A percentile compares a stretch with the other conserved stretches of the same genome.
phyloP scores from a whole-genome alignment of 2,113 vertebrate genomes.

The Corythoichthys haematopterus region DNA sequence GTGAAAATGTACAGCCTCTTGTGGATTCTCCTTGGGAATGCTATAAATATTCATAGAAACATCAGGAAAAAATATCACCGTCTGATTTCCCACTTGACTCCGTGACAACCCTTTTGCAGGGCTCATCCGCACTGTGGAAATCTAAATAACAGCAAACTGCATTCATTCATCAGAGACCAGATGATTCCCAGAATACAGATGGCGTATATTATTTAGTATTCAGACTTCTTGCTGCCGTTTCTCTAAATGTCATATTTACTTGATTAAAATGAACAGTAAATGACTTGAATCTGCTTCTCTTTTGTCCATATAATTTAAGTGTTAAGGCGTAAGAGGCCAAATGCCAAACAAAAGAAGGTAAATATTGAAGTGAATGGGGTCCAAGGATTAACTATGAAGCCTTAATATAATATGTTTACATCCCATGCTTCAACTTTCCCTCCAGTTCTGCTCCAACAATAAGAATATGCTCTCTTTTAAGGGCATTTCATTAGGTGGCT shows the following conservation, averaged over 20 bases:
- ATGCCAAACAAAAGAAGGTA: constrained; percentile 26
- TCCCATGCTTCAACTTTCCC: constrained; percentile 53
- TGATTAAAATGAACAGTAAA: constrained; percentile 2
- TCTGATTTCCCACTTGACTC: constrained; percentile 26
- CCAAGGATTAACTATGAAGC: neutral
- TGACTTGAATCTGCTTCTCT: constrained; percentile 12
- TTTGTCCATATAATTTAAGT: constrained; percentile 18
- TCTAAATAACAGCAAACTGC: neutral
- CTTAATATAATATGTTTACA: constrained; percentile 26
- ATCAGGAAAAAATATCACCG: constrained; percentile 9
- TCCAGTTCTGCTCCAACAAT: constrained; percentile 64
- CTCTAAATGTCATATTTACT: constrained; percentile 2
- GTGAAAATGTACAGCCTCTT: no score
- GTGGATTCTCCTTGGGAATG: neutral
- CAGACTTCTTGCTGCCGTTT: neutral
- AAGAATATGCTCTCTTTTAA: constrained; percentile 70
- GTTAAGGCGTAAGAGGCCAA: constrained; percentile 6
- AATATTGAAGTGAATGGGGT: constrained; percentile 14
- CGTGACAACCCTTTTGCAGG: constrained; percentile 2
- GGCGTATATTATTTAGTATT: neutral
- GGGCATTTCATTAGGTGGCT: constrained; percentile 64
- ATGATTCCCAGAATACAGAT: neutral
- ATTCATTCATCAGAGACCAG: neutral
- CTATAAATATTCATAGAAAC: constrained; percentile 29
- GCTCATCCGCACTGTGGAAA: neutral